Percentiles rank a stretch among this genome's conserved stretches.
Evolutionary conservation across 2,797 vertebrate genomes (phyloP).

Genomic region (Bradypodion pumilum): DNA sequence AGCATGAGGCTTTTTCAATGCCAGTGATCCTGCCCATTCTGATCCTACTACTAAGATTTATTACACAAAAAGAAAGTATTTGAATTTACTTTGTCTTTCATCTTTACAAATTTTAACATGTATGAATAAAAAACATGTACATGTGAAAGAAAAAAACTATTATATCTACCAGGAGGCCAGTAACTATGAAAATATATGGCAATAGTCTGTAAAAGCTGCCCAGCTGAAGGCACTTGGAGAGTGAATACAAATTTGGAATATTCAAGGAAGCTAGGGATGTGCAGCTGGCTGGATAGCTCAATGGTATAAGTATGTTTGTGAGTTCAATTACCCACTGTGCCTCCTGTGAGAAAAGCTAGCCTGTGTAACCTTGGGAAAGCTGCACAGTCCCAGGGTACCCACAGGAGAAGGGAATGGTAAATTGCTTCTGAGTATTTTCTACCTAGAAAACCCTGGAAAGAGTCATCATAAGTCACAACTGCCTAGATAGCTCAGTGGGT

Average conservation of each 20-base stretch:
- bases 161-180: background rate
- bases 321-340: too few species aligned
- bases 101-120: background rate
- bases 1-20: background rate
- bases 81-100: background rate
- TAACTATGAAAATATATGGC: background rate
- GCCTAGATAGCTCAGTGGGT: too few species aligned
- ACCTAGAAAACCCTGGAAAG: too few species aligned
- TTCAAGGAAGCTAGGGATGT: background rate
- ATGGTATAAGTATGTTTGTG: too few species aligned
- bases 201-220: background rate
- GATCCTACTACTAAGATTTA: background rate
- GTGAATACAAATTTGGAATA: background rate
- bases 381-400: too few species aligned
- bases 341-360: too few species aligned
- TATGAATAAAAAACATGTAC: background rate
- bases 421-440: too few species aligned
- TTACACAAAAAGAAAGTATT: background rate
- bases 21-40: background rate
- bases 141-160: background rate
- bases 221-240: background rate
- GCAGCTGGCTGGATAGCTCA: too few species aligned
- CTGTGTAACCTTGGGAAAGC: too few species aligned
- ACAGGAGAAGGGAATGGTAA: too few species aligned
- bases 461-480: too few species aligned